Evolutionary conservation across 2,797 vertebrate species (phyloP), one percentile per base, ranked within the genome.

Genomic region (Setipinna tenuifilis): DNA sequence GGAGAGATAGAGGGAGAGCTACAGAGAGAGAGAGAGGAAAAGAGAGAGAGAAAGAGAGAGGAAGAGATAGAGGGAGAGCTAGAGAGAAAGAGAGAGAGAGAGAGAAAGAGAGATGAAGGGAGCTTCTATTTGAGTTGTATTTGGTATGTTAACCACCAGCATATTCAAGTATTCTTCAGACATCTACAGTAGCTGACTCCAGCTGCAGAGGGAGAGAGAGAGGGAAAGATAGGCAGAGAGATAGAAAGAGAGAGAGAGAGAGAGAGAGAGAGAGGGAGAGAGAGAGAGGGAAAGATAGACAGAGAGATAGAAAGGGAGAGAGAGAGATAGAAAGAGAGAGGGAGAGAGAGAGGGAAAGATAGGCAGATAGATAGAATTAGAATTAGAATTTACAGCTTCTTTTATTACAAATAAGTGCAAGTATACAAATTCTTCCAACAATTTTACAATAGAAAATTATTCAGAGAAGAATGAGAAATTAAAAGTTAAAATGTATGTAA

Each of bases 261-360:
- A 28, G 62, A 65, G 23, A 25, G 62, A 25, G 62, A 65, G 88
- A 82, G 89, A 46, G 85, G 78, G 89, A 90, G 86, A 19, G 88
- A 90, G 90, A 91, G 86, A 92, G 91, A 93, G 90, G 89, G 87
- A 83, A 80, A 86, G 87, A 90, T 85, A 86, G 68, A 83, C 87
- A 59, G 57, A 59, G 57, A 59, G 57, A 59, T 3, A 59, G 57
- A 59, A 11, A 59, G 57, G 12, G 57, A 59, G 57, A 59, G 57
- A 59, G 59, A 6, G 57, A 59, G 57, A 59, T 3, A 59, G 57
- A 59, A 11, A 59, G 57, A 59, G 57, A 59, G 57, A 59, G 57
- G 12, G 57, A 59, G 46, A 48, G 46, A 48, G 46, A 48, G 46
- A 48, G 46, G 10, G 46, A 48, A 10, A 48, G 46, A 48, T 3